Evolutionary conservation across 1,140 invertebrate species (phyloP).

Genomic region (Phenacoccus solenopsis): DNA sequence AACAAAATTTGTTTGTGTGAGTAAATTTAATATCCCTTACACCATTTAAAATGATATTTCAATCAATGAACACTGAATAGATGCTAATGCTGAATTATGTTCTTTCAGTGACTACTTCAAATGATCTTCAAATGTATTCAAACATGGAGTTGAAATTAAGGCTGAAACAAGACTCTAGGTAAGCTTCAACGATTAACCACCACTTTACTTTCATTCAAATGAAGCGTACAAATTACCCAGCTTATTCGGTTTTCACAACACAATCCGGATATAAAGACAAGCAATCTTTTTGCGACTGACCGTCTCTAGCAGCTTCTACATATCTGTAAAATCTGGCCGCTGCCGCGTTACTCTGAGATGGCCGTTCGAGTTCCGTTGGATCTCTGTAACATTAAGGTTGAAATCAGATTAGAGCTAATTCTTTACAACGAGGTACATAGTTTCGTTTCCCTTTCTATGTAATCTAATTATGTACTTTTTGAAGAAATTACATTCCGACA

Average conservation of each 20-base stretch:
- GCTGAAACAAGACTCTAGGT: no score
- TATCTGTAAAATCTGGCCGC: slow-evolving; percentile 64
- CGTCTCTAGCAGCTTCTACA: slow-evolving; percentile 62
- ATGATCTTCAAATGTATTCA: no score
- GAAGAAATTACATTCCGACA: background rate
- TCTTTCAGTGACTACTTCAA: background rate
- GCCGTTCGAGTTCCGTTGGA: slow-evolving; percentile 52
- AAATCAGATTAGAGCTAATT: background rate
- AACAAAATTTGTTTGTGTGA: no score
- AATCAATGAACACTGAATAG: no score
- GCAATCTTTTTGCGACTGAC: slow-evolving; percentile 66
- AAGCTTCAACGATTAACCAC: no score
- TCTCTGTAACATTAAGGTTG: slow-evolving; percentile 44
- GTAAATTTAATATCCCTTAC: no score
- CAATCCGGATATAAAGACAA: slow-evolving; percentile 51
- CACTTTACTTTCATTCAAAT: no score
- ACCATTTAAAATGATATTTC: no score
- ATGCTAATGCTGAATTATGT: no score
- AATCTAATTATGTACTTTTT: background rate
- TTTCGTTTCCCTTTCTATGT: background rate
- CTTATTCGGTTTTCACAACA: slow-evolving; percentile 39
- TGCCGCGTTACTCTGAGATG: slow-evolving; percentile 47
- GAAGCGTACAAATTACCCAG: no score
- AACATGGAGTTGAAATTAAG: no score
- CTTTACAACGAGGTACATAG: no score